These are phyloP conservation scores for Heliothis peltigera DNA, from an alignment of 2,888 invertebrate species.

Conservation along the genomic window DNA sequence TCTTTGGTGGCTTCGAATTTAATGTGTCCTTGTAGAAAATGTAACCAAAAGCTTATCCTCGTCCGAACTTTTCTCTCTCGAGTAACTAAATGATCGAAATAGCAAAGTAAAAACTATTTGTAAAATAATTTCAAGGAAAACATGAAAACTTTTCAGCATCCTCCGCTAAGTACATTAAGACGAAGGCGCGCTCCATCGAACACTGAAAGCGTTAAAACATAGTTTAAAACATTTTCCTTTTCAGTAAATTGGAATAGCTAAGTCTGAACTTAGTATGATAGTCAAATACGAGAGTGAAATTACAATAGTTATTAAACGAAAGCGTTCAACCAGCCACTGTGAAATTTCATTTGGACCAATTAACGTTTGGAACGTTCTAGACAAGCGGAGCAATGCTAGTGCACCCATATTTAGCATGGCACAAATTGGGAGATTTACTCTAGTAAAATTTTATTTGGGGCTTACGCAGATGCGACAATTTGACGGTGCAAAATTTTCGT, in stretches of 20 bases:
- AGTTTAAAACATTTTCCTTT: conserved; percentile 33
- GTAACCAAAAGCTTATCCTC: neutral
- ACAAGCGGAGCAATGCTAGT: conserved; percentile 32
- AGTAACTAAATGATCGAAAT: conserved; percentile 1
- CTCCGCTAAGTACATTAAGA: conserved; percentile 9
- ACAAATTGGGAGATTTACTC: conserved; percentile 32
- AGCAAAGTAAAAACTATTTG: neutral
- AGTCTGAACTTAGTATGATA: conserved; percentile 35
- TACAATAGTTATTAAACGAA: conserved; percentile 51
- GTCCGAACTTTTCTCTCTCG: neutral
- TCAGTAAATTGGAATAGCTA: conserved; percentile 27
- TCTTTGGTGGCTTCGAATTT: conserved; percentile 30
- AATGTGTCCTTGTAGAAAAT: conserved; percentile 18
- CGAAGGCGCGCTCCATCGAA: conserved; percentile 22
- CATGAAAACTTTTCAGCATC: conserved; percentile 12
- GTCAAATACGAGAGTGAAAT: conserved; percentile 40
- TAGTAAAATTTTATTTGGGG: conserved; percentile 34
- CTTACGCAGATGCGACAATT: conserved; percentile 45
- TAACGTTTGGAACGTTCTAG: conserved; percentile 44
- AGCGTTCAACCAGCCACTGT: conserved; percentile 37
- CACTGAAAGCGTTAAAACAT: conserved; percentile 24
- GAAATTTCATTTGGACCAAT: conserved; percentile 53
- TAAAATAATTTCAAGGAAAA: conserved; percentile 16
- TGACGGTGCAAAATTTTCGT: conserved; percentile 26
- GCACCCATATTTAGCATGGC: conserved; percentile 25